These are phyloP conservation scores for Lobophora halterata DNA, from an alignment of 2,888 invertebrate species.

Conservation along the genomic window DNA sequence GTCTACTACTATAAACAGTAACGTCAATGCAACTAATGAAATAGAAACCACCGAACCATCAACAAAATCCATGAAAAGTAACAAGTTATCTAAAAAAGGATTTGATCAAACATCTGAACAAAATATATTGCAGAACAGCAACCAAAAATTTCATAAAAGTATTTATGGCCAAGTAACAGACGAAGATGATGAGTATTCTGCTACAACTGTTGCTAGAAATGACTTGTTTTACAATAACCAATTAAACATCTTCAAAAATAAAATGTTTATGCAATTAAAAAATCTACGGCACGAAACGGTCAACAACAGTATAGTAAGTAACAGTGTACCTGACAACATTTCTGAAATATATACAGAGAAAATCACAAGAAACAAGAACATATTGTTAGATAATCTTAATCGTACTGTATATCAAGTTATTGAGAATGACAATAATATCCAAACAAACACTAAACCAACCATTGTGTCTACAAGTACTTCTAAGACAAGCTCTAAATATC, in stretches of 20 bases:
- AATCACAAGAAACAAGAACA: neutral
- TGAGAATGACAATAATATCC: slow-evolving; percentile 18
- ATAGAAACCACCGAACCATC: no score
- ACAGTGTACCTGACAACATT: neutral
- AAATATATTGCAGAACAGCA: no score
- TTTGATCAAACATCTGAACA: no score
- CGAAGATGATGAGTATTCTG: slow-evolving; percentile 32
- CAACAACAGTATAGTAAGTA: neutral
- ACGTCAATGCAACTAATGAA: no score
- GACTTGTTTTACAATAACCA: slow-evolving; percentile 27
- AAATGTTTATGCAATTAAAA: slow-evolving; percentile 16
- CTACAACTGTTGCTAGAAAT: slow-evolving; percentile 11
- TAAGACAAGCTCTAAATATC: neutral
- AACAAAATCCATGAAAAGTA: no score
- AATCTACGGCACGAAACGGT: neutral
- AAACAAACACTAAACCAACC: slow-evolving; percentile 17
- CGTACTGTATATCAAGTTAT: slow-evolving; percentile 13
- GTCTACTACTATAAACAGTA: no score
- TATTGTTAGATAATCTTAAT: slow-evolving; percentile 1
- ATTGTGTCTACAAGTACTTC: neutral
- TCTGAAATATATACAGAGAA: neutral
- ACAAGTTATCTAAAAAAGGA: no score
- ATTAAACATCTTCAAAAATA: slow-evolving; percentile 33
- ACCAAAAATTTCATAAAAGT: no score
- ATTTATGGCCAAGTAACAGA: slow-evolving; percentile 20